Evolutionary conservation across 2,888 invertebrate genomes (phyloP).

Genomic region (Eupithecia centaureata): DNA sequence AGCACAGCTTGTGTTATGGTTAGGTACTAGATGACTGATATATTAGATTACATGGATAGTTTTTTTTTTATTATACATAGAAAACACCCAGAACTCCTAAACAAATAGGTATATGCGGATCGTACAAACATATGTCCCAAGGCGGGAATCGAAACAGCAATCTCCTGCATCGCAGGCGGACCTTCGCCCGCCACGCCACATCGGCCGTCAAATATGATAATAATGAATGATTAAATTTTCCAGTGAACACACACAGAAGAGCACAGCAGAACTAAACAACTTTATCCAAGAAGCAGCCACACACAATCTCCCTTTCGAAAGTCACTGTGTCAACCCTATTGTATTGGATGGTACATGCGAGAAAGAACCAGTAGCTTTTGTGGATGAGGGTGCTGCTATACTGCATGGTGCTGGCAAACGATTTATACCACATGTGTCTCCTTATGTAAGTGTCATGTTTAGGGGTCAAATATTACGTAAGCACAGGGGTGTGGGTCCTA

Average conservation of each 20-base stretch:
- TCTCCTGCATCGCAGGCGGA: too few relatives aligned
- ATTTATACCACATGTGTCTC: slow-evolving; percentile 72
- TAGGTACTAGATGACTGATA: too few relatives aligned
- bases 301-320: slow-evolving; percentile 64
- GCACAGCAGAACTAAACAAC: slow-evolving; percentile 48
- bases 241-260: slow-evolving; percentile 55
- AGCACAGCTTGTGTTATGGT: too few relatives aligned
- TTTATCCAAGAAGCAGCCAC: slow-evolving; percentile 55
- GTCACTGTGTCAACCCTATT: slow-evolving; percentile 67
- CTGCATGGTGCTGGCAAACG: slow-evolving; percentile 56
- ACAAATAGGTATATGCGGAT: too few relatives aligned
- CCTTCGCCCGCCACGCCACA: too few relatives aligned
- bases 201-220: not conserved
- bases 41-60: too few relatives aligned
- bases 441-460: slow-evolving; percentile 66
- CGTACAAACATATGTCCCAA: too few relatives aligned
- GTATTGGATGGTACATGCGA: slow-evolving; percentile 59
- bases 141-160: too few relatives aligned
- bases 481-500: too few relatives aligned
- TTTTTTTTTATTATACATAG: too few relatives aligned
- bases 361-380: slow-evolving; percentile 36
- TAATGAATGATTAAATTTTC: slow-evolving; percentile 38
- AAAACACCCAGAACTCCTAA: too few relatives aligned
- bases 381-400: slow-evolving; percentile 50
- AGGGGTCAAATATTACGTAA: too few relatives aligned